Evolutionary conservation across 2,797 vertebrate genomes (phyloP).

Genomic region (Spinibarbus caldwelli): DNA sequence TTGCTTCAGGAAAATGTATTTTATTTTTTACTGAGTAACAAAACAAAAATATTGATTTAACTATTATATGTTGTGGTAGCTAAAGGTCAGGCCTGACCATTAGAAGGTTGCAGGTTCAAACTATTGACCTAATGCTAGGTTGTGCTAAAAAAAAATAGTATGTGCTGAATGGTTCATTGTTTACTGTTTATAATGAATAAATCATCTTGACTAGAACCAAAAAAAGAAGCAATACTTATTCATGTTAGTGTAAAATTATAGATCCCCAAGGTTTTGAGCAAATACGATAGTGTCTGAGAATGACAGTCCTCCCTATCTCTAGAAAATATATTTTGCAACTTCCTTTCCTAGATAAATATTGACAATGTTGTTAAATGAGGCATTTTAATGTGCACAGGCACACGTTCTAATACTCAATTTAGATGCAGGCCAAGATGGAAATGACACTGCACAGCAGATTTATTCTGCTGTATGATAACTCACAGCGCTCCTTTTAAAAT

Average conservation of each 20-base stretch:
- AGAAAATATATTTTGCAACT: slow-evolving; percentile 5
- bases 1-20: neutral
- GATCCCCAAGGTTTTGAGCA: neutral
- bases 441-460: slow-evolving; percentile 18
- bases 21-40: neutral
- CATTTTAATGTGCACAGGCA: slow-evolving; percentile 26
- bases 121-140: neutral
- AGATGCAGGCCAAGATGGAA: slow-evolving; percentile 31
- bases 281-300: slow-evolving; percentile 4
- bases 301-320: neutral
- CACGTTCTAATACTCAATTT: slow-evolving; percentile 24
- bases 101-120: too few relatives aligned
- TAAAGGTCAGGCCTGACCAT: too few relatives aligned
- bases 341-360: slow-evolving; percentile 14
- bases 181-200: neutral
- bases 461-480: neutral
- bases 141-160: neutral
- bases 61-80: too few relatives aligned
- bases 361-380: slow-evolving; percentile 37
- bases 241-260: neutral
- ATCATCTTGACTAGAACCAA: neutral
- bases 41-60: neutral
- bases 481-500: neutral
- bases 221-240: slow-evolving; percentile 10
- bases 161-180: neutral